Conservation (phyloP, 2,888 invertebrate species). For the Pyrgus malvae region DNA sequence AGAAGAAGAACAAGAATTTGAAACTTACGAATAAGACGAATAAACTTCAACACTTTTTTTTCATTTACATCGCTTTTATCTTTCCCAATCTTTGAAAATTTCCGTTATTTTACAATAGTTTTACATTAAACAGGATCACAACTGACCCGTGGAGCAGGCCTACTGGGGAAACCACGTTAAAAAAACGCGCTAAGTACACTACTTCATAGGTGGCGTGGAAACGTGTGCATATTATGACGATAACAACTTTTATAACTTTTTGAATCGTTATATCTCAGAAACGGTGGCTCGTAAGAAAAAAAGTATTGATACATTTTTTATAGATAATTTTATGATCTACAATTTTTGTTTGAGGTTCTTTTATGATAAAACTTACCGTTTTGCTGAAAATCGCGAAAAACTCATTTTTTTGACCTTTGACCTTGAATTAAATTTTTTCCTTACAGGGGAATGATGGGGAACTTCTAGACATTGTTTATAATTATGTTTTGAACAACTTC, state of each 20-base stretch:
- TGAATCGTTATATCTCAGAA: background rate
- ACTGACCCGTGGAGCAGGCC: constrained; percentile 19
- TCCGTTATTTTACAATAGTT: constrained; percentile 28
- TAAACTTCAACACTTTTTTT: constrained; percentile 23
- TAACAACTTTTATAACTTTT: background rate
- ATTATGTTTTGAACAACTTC: background rate
- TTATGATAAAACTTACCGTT: constrained; percentile 9
- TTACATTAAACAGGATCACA: constrained; percentile 28
- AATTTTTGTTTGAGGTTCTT: background rate
- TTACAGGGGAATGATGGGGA: background rate
- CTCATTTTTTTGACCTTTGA: background rate
- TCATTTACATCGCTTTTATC: constrained; percentile 27
- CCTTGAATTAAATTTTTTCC: constrained; percentile 2
- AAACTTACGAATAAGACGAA: constrained; percentile 12
- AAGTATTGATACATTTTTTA: background rate
- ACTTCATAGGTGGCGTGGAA: constrained; percentile 5
- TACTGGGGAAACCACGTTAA: constrained; percentile 29
- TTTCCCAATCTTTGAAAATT: constrained; percentile 26
- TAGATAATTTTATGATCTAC: background rate
- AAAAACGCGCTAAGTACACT: constrained; percentile 28
- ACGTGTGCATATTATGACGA: background rate
- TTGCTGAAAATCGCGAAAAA: background rate
- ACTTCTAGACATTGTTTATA: background rate
- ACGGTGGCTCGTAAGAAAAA: constrained; percentile 1
- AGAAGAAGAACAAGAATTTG: constrained; percentile 4